Base-by-base conservation (phyloP, 2,113 vertebrate genomes). In the Sylvia atricapilla region DNA sequence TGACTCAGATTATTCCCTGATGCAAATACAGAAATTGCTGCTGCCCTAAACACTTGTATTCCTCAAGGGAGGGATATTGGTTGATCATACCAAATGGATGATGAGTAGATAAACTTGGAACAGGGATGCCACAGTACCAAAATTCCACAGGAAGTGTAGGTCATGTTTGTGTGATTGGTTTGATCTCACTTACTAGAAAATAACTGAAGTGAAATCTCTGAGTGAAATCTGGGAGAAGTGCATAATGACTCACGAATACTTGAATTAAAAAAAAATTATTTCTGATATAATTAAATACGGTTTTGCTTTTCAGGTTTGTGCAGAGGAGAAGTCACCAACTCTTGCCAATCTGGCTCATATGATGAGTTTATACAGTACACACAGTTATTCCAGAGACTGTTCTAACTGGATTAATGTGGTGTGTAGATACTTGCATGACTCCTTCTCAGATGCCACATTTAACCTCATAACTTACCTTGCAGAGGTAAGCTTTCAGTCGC, bases 321-420 rank as follows among this genome's bases (percentile, higher is more conserved):
- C 98, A 4, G 99, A 99, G 70, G 99, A 99, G 91, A 99, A 99
- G 83, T 99, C 99, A 2, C 98, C 99, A 70, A 99, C 99, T 0
- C 98, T 99, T 33, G 98, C 99, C 89, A 99, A 99, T 93, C 97
- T 99, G 97, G 99, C 99, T 30, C 99, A 99, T 93, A 99, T 99
- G 99, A 99, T 99, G 99, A 99, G 99, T 89, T 97, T 99, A 66
- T 99, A 99, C 94, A 99, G 99, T 44, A 99, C 99, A 2, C 99
- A 99, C 97, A 99, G 99, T 79, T 99, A 99, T n/a, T 99, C 99
- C 59, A 98, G 99, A 41, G 99, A 99, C 97, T 99, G 98, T 85
- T 98, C 98, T 47, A 99, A 99, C 98, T 99, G 99, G 99, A 99
- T 99, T 98, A 99, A 99, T 2, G 99, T 99, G 31, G 99, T 99